Evolutionary conservation across 92 coral and sea anemone species (phyloP).

Genomic region (Siderastrea siderea): DNA sequence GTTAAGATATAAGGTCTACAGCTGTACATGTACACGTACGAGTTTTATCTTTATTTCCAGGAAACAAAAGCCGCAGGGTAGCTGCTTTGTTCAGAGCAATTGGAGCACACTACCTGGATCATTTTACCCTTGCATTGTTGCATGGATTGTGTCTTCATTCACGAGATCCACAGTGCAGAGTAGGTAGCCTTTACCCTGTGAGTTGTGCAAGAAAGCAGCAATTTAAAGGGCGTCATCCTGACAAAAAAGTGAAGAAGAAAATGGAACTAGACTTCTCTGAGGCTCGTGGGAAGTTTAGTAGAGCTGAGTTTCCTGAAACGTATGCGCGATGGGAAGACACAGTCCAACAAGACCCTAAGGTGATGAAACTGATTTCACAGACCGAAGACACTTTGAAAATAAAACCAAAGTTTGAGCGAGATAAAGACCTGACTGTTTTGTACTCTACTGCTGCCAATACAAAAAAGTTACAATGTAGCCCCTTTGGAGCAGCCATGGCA

Average conservation of each 20-base stretch:
- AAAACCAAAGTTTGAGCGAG: neutral
- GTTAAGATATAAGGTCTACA: no score
- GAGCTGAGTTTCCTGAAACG: constrained; percentile 21
- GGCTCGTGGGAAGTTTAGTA: neutral
- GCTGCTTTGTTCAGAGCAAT: constrained; percentile 37
- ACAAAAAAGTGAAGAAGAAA: neutral
- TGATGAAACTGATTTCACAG: neutral
- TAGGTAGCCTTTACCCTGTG: constrained; percentile 57
- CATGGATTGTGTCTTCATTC: constrained; percentile 16
- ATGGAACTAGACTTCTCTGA: neutral
- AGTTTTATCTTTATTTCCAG: neutral
- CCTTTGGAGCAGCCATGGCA: neutral
- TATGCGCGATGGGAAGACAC: neutral
- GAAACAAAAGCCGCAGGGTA: neutral
- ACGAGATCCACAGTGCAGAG: constrained; percentile 11
- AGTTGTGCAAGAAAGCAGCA: neutral
- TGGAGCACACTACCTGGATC: constrained; percentile 54
- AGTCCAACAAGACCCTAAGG: neutral
- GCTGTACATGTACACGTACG: no score
- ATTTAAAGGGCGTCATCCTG: neutral
- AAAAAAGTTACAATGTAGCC: neutral
- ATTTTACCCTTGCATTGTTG: constrained; percentile 23
- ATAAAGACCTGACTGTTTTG: neutral
- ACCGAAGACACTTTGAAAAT: neutral
- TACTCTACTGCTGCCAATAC: neutral